Evolutionary conservation across 2,888 invertebrate species (phyloP).

Genomic region (Yponomeuta plumbellus): DNA sequence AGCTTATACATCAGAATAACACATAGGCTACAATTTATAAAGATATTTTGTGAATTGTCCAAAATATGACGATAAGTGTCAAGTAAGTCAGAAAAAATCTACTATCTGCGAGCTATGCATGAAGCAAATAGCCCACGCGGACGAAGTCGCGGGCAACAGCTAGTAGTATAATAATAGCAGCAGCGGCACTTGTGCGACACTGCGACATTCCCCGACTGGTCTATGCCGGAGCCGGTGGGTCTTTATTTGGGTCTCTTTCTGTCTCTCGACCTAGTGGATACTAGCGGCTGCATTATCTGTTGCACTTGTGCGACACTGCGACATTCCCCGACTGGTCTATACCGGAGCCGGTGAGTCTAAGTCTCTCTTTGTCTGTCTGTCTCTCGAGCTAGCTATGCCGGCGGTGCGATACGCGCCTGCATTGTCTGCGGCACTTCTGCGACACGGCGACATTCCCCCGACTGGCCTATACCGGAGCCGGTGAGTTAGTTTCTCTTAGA

Average conservation of each 20-base stretch:
- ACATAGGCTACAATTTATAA: too few species aligned
- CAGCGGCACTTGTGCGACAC: slow-evolving; percentile 96
- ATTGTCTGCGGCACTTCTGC: slow-evolving; percentile 96
- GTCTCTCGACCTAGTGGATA: too few species aligned
- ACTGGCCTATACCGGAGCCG: slow-evolving; percentile 98
- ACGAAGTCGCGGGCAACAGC: too few species aligned
- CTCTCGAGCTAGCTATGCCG: slow-evolving; percentile 96
- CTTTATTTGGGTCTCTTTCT: too few species aligned
- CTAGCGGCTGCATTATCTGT: background rate
- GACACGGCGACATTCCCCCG: slow-evolving; percentile 92
- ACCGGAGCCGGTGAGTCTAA: background rate
- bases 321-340: background rate
- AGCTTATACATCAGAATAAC: too few species aligned
- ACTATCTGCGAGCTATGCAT: too few species aligned
- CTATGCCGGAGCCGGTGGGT: slow-evolving; percentile 85
- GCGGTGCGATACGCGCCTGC: slow-evolving; percentile 94
- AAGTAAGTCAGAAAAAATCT: too few species aligned
- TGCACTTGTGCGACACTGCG: background rate
- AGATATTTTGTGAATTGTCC: too few species aligned
- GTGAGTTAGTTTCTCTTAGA: slow-evolving; percentile 68
- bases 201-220: slow-evolving; percentile 95
- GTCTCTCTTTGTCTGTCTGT: too few species aligned
- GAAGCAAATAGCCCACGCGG: too few species aligned
- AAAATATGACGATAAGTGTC: too few species aligned
- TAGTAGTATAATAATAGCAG: too few species aligned